Conservation (phyloP, 1,140 invertebrate genomes). For the Drosophila obscura region DNA sequence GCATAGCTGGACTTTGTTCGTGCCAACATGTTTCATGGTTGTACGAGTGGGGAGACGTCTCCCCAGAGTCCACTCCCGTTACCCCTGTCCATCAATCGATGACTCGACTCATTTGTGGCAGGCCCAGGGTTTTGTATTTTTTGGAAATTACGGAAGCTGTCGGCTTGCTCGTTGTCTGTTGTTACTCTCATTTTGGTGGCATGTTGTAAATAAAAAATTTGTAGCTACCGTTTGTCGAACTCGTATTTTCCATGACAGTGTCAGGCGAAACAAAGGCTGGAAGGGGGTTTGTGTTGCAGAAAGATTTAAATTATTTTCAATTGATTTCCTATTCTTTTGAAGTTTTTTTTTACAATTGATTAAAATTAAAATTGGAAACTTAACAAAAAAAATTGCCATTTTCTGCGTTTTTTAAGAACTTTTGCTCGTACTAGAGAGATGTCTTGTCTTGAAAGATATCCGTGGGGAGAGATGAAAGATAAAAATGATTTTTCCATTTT, state of each 20-base stretch:
- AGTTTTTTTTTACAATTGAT: background rate
- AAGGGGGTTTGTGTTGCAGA: background rate
- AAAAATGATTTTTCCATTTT: too few relatives aligned
- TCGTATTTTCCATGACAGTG: constrained; percentile 20
- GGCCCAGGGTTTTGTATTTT: constrained; percentile 26
- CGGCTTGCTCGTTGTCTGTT: constrained; percentile 12
- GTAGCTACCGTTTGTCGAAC: constrained; percentile 65
- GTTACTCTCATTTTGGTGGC: constrained; percentile 46
- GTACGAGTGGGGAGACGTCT: constrained; percentile 1
- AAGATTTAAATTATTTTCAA: too few relatives aligned
- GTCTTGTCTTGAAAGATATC: too few relatives aligned
- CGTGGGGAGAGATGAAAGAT: too few relatives aligned
- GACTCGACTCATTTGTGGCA: constrained; percentile 63
- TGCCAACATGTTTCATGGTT: constrained; percentile 63
- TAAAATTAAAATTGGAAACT: too few relatives aligned
- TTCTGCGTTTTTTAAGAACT: too few relatives aligned
- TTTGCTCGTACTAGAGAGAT: too few relatives aligned
- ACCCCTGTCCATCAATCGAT: constrained; percentile 26
- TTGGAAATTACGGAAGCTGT: constrained; percentile 41
- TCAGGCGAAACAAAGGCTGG: too few relatives aligned
- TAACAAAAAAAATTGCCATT: too few relatives aligned
- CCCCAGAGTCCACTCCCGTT: constrained; percentile 11
- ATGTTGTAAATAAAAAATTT: constrained; percentile 42
- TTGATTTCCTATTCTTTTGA: background rate
- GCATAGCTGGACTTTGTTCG: constrained; percentile 54